Evolutionary conservation across 1,140 invertebrate genomes (phyloP).

Genomic region (Sinella curviseta): DNA sequence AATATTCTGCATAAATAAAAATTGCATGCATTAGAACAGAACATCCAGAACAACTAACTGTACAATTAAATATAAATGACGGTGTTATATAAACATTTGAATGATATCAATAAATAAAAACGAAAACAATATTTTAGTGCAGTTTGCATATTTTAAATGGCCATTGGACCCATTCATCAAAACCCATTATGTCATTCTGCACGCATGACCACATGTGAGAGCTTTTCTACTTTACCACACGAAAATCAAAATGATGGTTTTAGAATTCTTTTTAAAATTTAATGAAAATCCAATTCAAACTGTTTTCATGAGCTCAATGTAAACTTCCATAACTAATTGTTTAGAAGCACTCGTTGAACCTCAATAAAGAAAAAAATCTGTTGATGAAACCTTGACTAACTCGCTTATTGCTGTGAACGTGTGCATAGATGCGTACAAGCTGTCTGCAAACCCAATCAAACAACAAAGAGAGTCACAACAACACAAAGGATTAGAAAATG

Average conservation of each 20-base stretch:
- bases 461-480: no score
- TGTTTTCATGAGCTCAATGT: background rate
- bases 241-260: background rate
- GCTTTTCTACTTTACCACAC: background rate
- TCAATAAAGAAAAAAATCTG: constrained; percentile 19
- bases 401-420: background rate
- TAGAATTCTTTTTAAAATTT: background rate
- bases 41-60: no score
- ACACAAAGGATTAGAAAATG: no score
- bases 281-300: background rate
- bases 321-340: background rate
- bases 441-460: background rate
- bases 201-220: background rate
- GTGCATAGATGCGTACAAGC: background rate
- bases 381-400: background rate
- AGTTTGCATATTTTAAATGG: no score
- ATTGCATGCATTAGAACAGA: no score
- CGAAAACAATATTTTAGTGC: no score
- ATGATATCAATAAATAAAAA: no score
- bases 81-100: background rate
- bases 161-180: background rate
- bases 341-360: background rate
- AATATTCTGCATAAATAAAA: no score
- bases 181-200: background rate
- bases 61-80: no score